Evolutionary conservation across 2,797 vertebrate species (phyloP).

Genomic region (Argentina silus): DNA sequence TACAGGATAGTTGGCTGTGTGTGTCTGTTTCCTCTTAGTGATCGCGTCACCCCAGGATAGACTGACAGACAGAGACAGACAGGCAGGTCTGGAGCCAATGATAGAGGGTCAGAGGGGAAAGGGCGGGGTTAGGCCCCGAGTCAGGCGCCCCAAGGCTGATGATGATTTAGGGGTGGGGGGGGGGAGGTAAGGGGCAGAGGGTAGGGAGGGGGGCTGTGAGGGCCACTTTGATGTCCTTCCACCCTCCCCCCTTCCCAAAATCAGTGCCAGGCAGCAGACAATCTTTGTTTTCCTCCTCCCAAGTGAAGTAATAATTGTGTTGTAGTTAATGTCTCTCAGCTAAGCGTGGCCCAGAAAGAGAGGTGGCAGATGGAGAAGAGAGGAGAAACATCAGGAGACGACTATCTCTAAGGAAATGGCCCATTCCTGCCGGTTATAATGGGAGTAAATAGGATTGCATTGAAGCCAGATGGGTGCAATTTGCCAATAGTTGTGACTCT

Average conservation of each 20-base stretch:
- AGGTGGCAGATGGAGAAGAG: conserved; percentile 47
- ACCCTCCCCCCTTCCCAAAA: conserved; percentile 56
- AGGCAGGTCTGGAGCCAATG: conserved; percentile 54
- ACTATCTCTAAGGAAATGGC: conserved; percentile 49
- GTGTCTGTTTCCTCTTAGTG: conserved; percentile 70
- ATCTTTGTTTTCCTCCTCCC: conserved; percentile 36
- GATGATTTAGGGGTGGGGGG: conserved; percentile 65
- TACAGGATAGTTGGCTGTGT: conserved; percentile 21
- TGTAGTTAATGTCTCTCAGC: conserved; percentile 57
- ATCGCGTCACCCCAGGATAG: conserved; percentile 52
- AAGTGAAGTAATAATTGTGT: conserved; percentile 46
- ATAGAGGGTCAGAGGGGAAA: conserved; percentile 68
- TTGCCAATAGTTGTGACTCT: conserved; percentile 24
- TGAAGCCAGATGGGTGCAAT: conserved; percentile 69
- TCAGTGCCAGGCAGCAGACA: conserved; percentile 65
- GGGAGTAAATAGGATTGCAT: conserved; percentile 57
- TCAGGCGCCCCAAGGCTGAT: conserved; percentile 61
- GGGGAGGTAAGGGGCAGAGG: conserved; percentile 32
- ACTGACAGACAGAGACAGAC: conserved; percentile 30
- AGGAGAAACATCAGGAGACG: conserved; percentile 49
- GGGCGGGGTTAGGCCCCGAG: conserved; percentile 50
- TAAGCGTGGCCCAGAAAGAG: conserved; percentile 42
- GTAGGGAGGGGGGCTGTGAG: conserved; percentile 55
- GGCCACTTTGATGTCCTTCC: conserved; percentile 75
- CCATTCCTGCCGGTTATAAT: conserved; percentile 46